Conservation (phyloP, 2,888 invertebrate genomes). For the Eledone cirrhosa region DNA sequence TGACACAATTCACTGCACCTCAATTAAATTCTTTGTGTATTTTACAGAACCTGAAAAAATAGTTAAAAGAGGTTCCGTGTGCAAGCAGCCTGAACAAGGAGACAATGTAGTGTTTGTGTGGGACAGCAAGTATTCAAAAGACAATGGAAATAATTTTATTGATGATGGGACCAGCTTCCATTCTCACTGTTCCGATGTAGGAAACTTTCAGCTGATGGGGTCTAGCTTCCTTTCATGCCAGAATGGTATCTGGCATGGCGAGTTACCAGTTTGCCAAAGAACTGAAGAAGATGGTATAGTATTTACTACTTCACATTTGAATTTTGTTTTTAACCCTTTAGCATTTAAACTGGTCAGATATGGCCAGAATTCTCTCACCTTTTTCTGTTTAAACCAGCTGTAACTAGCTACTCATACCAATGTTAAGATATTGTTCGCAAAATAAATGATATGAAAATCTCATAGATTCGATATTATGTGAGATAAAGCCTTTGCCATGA, state of each 20-base stretch:
- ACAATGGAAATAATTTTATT: not conserved
- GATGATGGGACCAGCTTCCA: not conserved
- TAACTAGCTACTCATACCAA: no score
- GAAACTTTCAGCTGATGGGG: not conserved
- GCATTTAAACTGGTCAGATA: no score
- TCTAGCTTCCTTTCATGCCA: not conserved
- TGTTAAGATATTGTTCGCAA: no score
- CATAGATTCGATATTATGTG: no score
- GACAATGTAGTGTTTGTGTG: constrained; percentile 10
- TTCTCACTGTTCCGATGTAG: not conserved
- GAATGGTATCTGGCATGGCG: constrained; percentile 6
- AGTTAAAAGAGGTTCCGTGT: not conserved
- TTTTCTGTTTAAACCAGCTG: no score
- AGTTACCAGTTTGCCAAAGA: constrained; percentile 18
- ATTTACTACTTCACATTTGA: no score
- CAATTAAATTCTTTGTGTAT: not conserved
- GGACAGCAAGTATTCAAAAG: not conserved
- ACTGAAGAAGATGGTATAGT: constrained; percentile 15
- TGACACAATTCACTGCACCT: no score
- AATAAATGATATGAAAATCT: no score
- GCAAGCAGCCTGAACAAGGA: not conserved
- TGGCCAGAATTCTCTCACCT: no score
- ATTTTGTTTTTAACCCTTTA: no score
- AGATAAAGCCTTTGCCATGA: no score
- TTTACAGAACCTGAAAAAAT: not conserved